Conservation (phyloP, 2,888 invertebrate species). For the Philereme transversata region DNA sequence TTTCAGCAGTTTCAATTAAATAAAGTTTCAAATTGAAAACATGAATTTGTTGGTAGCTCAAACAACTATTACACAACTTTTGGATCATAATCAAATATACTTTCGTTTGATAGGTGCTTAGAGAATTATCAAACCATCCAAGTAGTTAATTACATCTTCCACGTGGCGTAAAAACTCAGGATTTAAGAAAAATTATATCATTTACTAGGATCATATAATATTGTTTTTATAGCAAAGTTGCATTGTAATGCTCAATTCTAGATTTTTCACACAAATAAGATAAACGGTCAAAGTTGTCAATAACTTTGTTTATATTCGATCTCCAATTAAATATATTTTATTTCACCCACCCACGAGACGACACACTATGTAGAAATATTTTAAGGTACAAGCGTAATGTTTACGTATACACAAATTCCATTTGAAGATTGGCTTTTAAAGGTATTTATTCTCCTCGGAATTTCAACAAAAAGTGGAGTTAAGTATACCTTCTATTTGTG, state of each 20-base stretch:
- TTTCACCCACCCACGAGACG: not conserved
- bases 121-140: not conserved
- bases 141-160: not conserved
- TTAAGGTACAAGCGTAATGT: conserved; percentile 5
- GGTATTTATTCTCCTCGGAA: conserved; percentile 30
- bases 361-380: not conserved
- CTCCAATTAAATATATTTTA: not conserved
- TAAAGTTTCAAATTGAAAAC: conserved; percentile 31
- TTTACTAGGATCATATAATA: no score
- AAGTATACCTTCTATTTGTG: conserved; percentile 50
- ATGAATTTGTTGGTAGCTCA: conserved; percentile 26
- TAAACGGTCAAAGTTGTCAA: not conserved
- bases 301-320: not conserved
- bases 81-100: conserved; percentile 10
- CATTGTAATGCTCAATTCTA: not conserved
- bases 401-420: conserved; percentile 14
- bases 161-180: no score
- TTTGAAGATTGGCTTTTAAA: conserved; percentile 26
- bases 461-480: conserved; percentile 38
- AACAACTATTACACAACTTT: conserved; percentile 14
- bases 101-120: not conserved
- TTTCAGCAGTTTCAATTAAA: conserved; percentile 41
- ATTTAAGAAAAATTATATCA: no score
- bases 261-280: not conserved
- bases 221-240: no score